A percentile compares a stretch with the other conserved stretches of the same genome.
Evolutionary conservation across 2,113 vertebrate species (phyloP).

Genomic region (Laticauda laticaudata): DNA sequence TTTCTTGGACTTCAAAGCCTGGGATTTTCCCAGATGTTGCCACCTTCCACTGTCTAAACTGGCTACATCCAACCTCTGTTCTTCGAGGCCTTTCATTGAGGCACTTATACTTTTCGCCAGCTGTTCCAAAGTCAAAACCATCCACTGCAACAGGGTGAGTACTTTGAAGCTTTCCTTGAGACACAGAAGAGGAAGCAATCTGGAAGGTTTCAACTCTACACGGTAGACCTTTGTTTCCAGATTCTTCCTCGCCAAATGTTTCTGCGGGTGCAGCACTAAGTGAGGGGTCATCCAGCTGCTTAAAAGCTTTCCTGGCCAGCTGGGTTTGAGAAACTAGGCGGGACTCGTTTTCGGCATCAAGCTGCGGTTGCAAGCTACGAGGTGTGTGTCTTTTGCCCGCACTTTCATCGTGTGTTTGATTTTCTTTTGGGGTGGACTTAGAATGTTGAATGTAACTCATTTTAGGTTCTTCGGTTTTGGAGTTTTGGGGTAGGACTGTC

Average conservation of each 20-base stretch:
- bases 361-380: constrained; percentile 50
- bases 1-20: constrained; percentile 61
- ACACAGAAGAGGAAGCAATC: not conserved
- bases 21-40: constrained; percentile 13
- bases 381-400: constrained; percentile 24
- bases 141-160: not conserved
- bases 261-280: constrained; percentile 15
- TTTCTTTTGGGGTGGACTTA: constrained; percentile 19
- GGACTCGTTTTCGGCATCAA: constrained; percentile 31
- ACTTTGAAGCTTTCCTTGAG: not conserved
- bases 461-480: constrained; percentile 51
- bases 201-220: not conserved
- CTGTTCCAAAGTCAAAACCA: constrained; percentile 13
- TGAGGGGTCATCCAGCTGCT: constrained; percentile 21
- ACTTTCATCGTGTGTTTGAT: constrained; percentile 30
- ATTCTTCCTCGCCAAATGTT: constrained; percentile 30
- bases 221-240: not conserved
- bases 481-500: constrained; percentile 44
- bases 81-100: constrained; percentile 34
- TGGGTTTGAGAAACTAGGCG: constrained; percentile 8
- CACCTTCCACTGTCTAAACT: constrained; percentile 21
- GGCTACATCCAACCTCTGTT: constrained; percentile 30
- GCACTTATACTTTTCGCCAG: not conserved
- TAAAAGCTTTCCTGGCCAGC: not conserved
- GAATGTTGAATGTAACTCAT: constrained; percentile 27